Evolutionary conservation across 2,888 invertebrate genomes (phyloP).

Genomic region (Epirrita christyi): DNA sequence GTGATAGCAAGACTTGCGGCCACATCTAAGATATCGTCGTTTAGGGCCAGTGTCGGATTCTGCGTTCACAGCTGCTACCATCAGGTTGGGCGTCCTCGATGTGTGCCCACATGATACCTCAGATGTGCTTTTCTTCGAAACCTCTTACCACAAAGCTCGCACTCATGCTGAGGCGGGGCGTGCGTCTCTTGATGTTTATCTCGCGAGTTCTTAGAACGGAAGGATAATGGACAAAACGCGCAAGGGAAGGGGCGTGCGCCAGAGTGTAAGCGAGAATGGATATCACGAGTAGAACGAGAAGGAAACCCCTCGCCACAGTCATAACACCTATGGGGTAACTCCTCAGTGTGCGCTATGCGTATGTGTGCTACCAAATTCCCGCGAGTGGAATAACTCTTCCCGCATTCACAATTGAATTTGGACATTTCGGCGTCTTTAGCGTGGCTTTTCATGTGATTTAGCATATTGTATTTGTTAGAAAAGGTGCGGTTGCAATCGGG

Average conservation of each 20-base stretch:
- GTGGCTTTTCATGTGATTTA: conserved; percentile 73
- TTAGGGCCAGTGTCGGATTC: too few species aligned
- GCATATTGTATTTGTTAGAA: conserved; percentile 77
- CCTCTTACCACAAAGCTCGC: conserved; percentile 59
- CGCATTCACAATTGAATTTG: conserved; percentile 70
- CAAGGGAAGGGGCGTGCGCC: conserved; percentile 77
- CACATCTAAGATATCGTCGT: too few species aligned
- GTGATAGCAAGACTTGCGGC: too few species aligned
- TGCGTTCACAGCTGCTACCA: background rate
- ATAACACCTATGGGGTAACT: conserved; percentile 67
- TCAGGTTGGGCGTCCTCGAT: conserved; percentile 43
- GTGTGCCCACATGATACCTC: conserved; percentile 65
- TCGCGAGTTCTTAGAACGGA: conserved; percentile 61
- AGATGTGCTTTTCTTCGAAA: conserved; percentile 71
- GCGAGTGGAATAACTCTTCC: conserved; percentile 69
- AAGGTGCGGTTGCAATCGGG: conserved; percentile 77
- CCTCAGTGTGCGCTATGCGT: conserved; percentile 69
- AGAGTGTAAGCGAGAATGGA: conserved; percentile 72
- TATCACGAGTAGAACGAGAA: conserved; percentile 63
- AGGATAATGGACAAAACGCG: conserved; percentile 64
- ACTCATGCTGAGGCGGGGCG: conserved; percentile 57
- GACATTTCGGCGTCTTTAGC: conserved; percentile 35
- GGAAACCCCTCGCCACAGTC: conserved; percentile 80
- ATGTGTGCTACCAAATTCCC: conserved; percentile 74
- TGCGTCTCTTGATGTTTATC: conserved; percentile 64